Conservation (phyloP, 2,888 invertebrate genomes). For the Taphrorychus bicolor region DNA sequence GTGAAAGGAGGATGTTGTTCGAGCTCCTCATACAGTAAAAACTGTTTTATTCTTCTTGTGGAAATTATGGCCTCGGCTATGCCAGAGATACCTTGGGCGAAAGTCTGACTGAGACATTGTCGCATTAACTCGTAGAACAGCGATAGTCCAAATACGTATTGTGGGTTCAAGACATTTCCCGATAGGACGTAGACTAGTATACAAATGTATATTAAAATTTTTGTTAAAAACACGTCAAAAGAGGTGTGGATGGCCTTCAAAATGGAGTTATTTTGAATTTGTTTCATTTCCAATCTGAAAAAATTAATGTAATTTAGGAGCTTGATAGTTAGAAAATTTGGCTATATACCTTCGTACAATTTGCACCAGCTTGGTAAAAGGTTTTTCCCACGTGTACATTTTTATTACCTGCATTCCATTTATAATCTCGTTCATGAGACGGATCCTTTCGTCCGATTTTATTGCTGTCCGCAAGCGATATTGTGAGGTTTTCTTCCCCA, state of each 20-base stretch:
- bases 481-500: constrained; percentile 53
- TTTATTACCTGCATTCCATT: constrained; percentile 61
- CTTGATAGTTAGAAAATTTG: background rate
- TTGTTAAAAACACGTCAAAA: constrained; percentile 77
- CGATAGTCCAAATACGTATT: constrained; percentile 76
- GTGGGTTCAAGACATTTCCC: constrained; percentile 64
- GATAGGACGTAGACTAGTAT: constrained; percentile 76
- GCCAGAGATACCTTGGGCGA: constrained; percentile 66
- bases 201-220: constrained; percentile 81
- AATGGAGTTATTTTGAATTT: constrained; percentile 69
- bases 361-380: constrained; percentile 47
- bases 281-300: constrained; percentile 65
- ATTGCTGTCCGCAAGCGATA: constrained; percentile 62
- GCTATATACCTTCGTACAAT: constrained; percentile 41
- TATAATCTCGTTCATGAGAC: constrained; percentile 74
- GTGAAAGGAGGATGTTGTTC: constrained; percentile 4
- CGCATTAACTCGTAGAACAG: constrained; percentile 78
- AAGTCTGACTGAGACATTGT: constrained; percentile 68
- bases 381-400: too few relatives aligned
- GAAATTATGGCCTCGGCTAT: constrained; percentile 68
- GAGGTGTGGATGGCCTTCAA: constrained; percentile 71
- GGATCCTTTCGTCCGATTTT: constrained; percentile 69
- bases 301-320: background rate
- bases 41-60: constrained; percentile 63
- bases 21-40: constrained; percentile 57